phyloP scores from a whole-genome alignment of 1,140 invertebrate genomes.

The Halotydeus destructor region DNA sequence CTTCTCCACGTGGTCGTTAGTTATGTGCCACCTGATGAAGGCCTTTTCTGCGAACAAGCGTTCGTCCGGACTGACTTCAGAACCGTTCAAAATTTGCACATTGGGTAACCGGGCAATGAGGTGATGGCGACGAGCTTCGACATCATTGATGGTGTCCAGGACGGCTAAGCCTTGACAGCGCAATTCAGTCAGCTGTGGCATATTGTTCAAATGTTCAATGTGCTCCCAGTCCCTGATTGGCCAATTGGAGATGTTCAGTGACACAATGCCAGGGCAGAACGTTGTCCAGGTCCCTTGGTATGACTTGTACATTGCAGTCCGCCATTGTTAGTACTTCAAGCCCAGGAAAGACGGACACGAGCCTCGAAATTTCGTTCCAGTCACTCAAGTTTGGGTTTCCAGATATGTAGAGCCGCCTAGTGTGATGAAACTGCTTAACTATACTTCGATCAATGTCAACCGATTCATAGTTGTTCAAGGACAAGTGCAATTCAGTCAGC shows the following conservation, averaged over 20 bases:
- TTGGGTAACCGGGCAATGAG: slow-evolving; percentile 66
- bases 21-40: slow-evolving; percentile 76
- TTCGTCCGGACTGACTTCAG: slow-evolving; percentile 54
- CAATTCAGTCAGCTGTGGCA: slow-evolving; percentile 56
- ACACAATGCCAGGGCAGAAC: slow-evolving; percentile 41
- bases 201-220: slow-evolving; percentile 54
- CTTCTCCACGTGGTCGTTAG: slow-evolving; percentile 22
- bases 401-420: slow-evolving; percentile 37
- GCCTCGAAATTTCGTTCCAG: slow-evolving; percentile 58
- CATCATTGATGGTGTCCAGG: slow-evolving; percentile 31
- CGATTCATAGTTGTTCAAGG: slow-evolving; percentile 49
- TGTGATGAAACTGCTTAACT: slow-evolving; percentile 34
- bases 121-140: slow-evolving; percentile 52
- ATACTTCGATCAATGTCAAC: slow-evolving; percentile 36
- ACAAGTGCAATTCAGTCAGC: slow-evolving; percentile 62
- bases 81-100: slow-evolving; percentile 62
- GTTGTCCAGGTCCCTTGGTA: slow-evolving; percentile 23
- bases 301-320: slow-evolving; percentile 50
- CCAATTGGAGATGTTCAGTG: slow-evolving; percentile 64
- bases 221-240: slow-evolving; percentile 62
- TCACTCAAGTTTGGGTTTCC: slow-evolving; percentile 44
- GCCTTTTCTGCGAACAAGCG: slow-evolving; percentile 76
- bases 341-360: slow-evolving; percentile 52
- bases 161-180: slow-evolving; percentile 40
- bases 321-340: slow-evolving; percentile 60